phyloP scores from a whole-genome alignment of 2,888 invertebrate species.

The Cantharis rustica region DNA sequence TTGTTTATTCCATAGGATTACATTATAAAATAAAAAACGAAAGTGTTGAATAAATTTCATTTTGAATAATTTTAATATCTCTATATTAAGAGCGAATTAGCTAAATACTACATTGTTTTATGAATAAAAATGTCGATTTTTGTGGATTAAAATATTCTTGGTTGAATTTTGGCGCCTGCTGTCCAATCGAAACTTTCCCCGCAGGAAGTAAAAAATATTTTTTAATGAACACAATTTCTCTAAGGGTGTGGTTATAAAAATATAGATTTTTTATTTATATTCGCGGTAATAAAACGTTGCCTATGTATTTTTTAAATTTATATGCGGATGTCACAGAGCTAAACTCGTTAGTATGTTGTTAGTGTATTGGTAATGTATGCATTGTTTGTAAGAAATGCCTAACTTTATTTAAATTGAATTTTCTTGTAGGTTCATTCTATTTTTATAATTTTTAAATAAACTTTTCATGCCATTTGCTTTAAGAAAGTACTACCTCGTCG shows the following conservation, averaged over 20 bases:
- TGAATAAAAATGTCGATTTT: background rate
- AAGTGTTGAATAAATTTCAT: background rate
- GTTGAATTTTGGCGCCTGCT: background rate
- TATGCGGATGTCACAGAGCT: background rate
- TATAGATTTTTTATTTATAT: background rate
- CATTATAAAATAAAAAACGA: background rate
- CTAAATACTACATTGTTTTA: background rate
- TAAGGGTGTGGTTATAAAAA: background rate
- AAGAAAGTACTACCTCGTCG: background rate
- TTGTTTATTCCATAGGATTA: background rate
- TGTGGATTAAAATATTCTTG: background rate
- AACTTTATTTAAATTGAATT: background rate
- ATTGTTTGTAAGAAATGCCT: background rate
- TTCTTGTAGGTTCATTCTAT: background rate
- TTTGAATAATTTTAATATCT: background rate
- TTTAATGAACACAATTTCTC: background rate
- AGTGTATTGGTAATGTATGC: background rate
- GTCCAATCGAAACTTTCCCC: background rate
- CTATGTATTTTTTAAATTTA: background rate
- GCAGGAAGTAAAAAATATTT: background rate
- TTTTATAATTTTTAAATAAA: background rate
- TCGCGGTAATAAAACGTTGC: background rate
- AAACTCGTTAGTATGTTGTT: background rate
- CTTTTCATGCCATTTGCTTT: background rate
- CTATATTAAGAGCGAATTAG: background rate